phyloP scores from a whole-genome alignment of 1,140 invertebrate genomes.

The Habropoda laboriosa region DNA sequence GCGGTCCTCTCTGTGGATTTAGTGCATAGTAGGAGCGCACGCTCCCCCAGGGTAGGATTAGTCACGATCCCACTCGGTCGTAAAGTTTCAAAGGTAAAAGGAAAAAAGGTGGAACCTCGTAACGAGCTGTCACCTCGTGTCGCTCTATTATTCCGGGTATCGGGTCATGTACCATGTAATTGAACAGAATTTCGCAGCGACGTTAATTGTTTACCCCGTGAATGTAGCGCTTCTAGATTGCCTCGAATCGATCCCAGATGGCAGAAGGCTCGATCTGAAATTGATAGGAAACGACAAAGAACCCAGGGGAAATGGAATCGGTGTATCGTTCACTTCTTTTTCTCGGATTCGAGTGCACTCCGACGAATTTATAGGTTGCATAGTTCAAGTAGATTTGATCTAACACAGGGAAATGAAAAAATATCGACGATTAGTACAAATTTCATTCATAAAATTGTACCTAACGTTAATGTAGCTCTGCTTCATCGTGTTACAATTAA shows the following conservation, averaged over 20 bases:
- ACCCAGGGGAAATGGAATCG: background rate
- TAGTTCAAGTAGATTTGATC: background rate
- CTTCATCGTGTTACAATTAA: background rate
- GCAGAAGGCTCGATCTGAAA: slow-evolving; percentile 1
- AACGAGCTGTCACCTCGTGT: slow-evolving; percentile 47
- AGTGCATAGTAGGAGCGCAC: slow-evolving; percentile 39
- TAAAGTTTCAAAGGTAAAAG: slow-evolving; percentile 52
- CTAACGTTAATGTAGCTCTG: background rate
- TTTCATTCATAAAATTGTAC: background rate
- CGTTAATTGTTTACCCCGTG: slow-evolving; percentile 10
- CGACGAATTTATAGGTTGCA: background rate
- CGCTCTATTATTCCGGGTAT: slow-evolving; percentile 38
- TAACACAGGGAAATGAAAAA: background rate
- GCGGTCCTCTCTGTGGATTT: slow-evolving; percentile 22
- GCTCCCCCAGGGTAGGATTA: slow-evolving; percentile 47
- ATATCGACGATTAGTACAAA: background rate
- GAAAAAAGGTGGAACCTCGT: slow-evolving; percentile 33
- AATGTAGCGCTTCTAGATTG: too few species aligned
- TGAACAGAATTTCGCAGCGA: slow-evolving; percentile 8
- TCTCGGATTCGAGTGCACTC: background rate
- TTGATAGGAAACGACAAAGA: background rate
- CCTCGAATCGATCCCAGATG: background rate
- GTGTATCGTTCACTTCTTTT: background rate
- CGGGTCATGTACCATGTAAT: slow-evolving; percentile 29
- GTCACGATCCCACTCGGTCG: slow-evolving; percentile 47